Percentiles rank a stretch among this genome's conserved stretches.
These are phyloP conservation scores for Grapholita molesta DNA, from an alignment of 1,140 invertebrate species.

Conservation along the genomic window DNA sequence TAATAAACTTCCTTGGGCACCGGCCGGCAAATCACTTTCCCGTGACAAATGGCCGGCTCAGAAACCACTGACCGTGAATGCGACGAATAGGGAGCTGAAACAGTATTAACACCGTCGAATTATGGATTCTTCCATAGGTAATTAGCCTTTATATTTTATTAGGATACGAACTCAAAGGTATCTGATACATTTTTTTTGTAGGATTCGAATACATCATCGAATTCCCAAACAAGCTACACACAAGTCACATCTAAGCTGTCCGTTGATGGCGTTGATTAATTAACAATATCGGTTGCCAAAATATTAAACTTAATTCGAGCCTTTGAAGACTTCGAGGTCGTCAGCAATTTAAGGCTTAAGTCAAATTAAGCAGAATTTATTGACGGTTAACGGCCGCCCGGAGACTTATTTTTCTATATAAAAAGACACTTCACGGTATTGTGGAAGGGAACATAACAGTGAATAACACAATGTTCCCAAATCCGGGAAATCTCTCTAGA, in stretches of 20 bases:
- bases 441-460: neutral
- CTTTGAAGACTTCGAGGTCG: neutral
- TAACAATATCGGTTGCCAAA: too few species aligned
- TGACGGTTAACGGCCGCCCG: neutral
- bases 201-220: too few species aligned
- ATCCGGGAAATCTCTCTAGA: neutral
- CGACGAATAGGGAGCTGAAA: neutral
- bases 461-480: neutral
- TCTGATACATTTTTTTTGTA: too few species aligned
- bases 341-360: slow-evolving; percentile 3
- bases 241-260: too few species aligned
- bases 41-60: slow-evolving; percentile 25
- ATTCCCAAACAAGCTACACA: too few species aligned
- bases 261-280: too few species aligned
- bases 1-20: neutral
- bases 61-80: slow-evolving; percentile 4
- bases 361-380: slow-evolving; percentile 10
- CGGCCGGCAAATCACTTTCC: slow-evolving; percentile 20
- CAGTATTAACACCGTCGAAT: neutral
- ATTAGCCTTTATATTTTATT: too few species aligned
- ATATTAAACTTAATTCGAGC: neutral
- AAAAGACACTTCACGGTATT: neutral
- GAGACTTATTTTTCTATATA: slow-evolving; percentile 7
- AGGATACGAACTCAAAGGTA: too few species aligned
- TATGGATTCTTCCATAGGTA: neutral